phyloP scores from a whole-genome alignment of 1,140 invertebrate genomes.

The Frieseomelitta varia region DNA sequence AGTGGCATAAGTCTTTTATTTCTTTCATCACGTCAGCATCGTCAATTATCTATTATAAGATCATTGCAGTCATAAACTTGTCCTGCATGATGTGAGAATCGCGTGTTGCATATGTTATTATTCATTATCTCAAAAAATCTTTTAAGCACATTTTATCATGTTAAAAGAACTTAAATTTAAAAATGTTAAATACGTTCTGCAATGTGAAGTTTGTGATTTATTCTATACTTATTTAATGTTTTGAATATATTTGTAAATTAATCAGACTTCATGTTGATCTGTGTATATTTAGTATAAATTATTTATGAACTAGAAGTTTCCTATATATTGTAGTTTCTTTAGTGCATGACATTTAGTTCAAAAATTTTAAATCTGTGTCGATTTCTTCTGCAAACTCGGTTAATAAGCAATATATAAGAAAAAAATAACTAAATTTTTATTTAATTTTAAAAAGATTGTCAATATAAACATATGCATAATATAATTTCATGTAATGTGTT shows the following conservation, averaged over 20 bases:
- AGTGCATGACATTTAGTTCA: slow-evolving; percentile 58
- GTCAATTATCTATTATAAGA: slow-evolving; percentile 33
- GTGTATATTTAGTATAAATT: slow-evolving; percentile 1
- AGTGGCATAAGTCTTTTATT: slow-evolving; percentile 36
- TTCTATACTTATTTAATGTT: neutral
- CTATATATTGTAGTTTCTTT: slow-evolving; percentile 25
- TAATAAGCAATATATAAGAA: slow-evolving; percentile 40
- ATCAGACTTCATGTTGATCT: neutral
- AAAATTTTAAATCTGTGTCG: slow-evolving; percentile 68
- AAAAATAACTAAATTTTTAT: slow-evolving; percentile 42
- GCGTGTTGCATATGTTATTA: neutral
- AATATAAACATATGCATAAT: slow-evolving; percentile 34
- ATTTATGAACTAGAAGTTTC: neutral
- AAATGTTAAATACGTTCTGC: neutral
- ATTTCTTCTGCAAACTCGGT: slow-evolving; percentile 77
- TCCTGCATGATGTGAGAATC: slow-evolving; percentile 41
- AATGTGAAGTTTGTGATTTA: neutral
- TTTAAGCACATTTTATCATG: neutral
- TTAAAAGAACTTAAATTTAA: neutral
- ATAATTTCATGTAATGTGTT: slow-evolving; percentile 31
- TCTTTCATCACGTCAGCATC: slow-evolving; percentile 47
- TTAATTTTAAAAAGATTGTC: slow-evolving; percentile 37
- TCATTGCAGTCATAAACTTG: slow-evolving; percentile 15
- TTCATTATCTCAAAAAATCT: neutral
- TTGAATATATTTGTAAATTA: neutral